Conservation (phyloP, 2,888 invertebrate species). For the Panopea generosa region DNA sequence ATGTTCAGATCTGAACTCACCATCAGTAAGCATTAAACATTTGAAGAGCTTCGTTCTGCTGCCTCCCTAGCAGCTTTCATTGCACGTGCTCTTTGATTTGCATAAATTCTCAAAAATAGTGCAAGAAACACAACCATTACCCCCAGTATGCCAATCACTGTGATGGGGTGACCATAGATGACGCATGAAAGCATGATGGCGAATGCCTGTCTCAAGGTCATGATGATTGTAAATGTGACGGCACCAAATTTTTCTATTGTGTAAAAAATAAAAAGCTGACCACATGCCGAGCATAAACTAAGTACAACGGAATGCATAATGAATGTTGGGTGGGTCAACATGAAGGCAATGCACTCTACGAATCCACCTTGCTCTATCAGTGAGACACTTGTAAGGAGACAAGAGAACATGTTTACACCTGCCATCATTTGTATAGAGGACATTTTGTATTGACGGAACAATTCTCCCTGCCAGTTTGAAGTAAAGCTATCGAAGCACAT, state of each 20-base stretch:
- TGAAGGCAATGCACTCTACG: slow-evolving; percentile 90
- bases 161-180: slow-evolving; percentile 95
- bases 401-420: slow-evolving; percentile 97
- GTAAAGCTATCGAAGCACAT: slow-evolving; percentile 99
- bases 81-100: slow-evolving; percentile 76
- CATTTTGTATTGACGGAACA: slow-evolving; percentile 93
- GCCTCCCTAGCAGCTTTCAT: slow-evolving; percentile 59
- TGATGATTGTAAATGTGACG: slow-evolving; percentile 98
- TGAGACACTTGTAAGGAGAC: slow-evolving; percentile 94
- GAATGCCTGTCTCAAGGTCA: slow-evolving; percentile 97
- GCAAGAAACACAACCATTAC: slow-evolving; percentile 93
- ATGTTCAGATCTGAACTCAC: neutral
- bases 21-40: slow-evolving; percentile 25
- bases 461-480: slow-evolving; percentile 97
- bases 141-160: slow-evolving; percentile 92
- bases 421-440: slow-evolving; percentile 97
- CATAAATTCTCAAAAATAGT: slow-evolving; percentile 93
- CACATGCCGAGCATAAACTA: slow-evolving; percentile 95
- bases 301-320: slow-evolving; percentile 92
- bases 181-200: slow-evolving; percentile 97
- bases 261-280: slow-evolving; percentile 98
- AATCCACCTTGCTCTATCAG: slow-evolving; percentile 95
- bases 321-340: slow-evolving; percentile 92
- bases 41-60: slow-evolving; percentile 38
- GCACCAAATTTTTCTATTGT: slow-evolving; percentile 98